Percentiles rank a stretch among this genome's conserved stretches.
phyloP scores from a whole-genome alignment of 2,888 invertebrate species.

The Thecophora atra region DNA sequence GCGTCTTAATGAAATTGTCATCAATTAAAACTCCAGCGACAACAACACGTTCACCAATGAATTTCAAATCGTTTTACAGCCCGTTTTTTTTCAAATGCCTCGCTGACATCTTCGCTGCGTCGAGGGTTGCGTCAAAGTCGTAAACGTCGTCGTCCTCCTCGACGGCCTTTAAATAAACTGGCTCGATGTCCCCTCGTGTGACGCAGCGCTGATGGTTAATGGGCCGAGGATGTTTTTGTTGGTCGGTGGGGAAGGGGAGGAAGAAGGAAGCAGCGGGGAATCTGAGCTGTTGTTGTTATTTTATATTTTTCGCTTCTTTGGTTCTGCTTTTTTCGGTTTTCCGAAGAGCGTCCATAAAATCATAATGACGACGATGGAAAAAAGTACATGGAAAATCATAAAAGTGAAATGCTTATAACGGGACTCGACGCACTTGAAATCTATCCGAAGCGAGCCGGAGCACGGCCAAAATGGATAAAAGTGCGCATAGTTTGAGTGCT shows the following conservation, averaged over 20 bases:
- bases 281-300: constrained; percentile 37
- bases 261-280: constrained; percentile 28
- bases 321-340: background rate
- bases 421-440: constrained; percentile 7
- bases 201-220: constrained; percentile 36
- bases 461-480: constrained; percentile 19
- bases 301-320: constrained; percentile 11
- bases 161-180: constrained; percentile 11
- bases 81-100: constrained; percentile 6
- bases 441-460: background rate
- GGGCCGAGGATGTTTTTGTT: constrained; percentile 37
- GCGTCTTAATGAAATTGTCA: constrained; percentile 63
- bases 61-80: constrained; percentile 36
- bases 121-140: constrained; percentile 25
- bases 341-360: constrained; percentile 25
- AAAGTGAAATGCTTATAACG: constrained; percentile 19
- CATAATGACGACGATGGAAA: constrained; percentile 26
- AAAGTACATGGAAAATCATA: constrained; percentile 25
- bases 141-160: constrained; percentile 27
- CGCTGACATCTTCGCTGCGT: background rate
- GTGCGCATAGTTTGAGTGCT: constrained; percentile 42
- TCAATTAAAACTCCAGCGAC: constrained; percentile 58
- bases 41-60: constrained; percentile 33
- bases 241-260: too few species aligned
- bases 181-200: constrained; percentile 8